phyloP scores from a whole-genome alignment of 2,888 invertebrate genomes.

The Clivina fossor region DNA sequence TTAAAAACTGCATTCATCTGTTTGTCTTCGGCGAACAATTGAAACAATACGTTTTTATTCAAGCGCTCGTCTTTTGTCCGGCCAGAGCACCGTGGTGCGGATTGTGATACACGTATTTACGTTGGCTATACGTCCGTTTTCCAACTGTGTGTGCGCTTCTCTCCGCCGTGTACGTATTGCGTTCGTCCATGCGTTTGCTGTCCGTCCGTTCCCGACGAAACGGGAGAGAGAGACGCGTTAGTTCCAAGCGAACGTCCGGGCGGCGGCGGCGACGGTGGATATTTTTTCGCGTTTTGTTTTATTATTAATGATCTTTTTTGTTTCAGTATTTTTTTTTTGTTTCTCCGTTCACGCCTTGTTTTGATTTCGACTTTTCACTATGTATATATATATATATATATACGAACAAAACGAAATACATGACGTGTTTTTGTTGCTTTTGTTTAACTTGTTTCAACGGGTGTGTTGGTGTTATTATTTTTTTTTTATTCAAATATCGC shows the following conservation, averaged over 20 bases:
- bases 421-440: too few relatives aligned
- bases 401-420: constrained; percentile 26
- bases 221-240: constrained; percentile 3
- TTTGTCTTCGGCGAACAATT: constrained; percentile 46
- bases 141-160: constrained; percentile 28
- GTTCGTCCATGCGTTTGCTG: not conserved
- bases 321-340: too few relatives aligned
- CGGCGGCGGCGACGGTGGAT: constrained; percentile 2
- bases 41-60: constrained; percentile 46
- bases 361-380: constrained; percentile 30
- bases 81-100: constrained; percentile 27
- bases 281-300: constrained; percentile 31
- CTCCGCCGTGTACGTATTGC: not conserved
- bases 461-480: too few relatives aligned
- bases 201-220: constrained; percentile 10
- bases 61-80: constrained; percentile 43
- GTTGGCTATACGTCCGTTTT: constrained; percentile 22
- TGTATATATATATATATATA: too few relatives aligned
- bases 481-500: too few relatives aligned
- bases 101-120: constrained; percentile 32
- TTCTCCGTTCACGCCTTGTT: constrained; percentile 23
- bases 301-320: constrained; percentile 33
- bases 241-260: too few relatives aligned
- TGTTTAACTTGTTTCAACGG: too few relatives aligned
- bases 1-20: constrained; percentile 47